Evolutionary conservation across 2,113 vertebrate species (phyloP), one percentile per base, ranked within the genome.

Genomic region (Sander lucioperca): DNA sequence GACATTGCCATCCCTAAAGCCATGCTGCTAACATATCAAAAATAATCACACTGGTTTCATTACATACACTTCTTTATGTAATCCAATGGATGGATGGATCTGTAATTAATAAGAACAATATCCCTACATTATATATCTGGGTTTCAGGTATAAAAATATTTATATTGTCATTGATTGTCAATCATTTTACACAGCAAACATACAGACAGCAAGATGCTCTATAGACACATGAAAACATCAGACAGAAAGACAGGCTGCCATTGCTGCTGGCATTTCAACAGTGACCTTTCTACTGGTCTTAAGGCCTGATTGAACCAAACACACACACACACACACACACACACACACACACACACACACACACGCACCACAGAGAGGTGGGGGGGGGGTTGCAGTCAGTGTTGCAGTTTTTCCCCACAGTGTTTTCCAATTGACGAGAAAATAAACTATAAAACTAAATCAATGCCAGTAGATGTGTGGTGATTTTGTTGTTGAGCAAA

Each of bases 231-330:
- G 48, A 21, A 82, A 59, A 82, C 66, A 33, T 78, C 64, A 59
- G 56, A 56, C 25, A 45, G 25, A 51, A 6, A 74, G 64, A 77
- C 33, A 54, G 64, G 30, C 59, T 59, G 63, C 57, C 30, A 12
- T n/a, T n/a, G 50, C 73, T 57, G 66, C 66, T 86, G 86, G 59
- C 78, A 88, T 88, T 88, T 90, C 74, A 83, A 27, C 69, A 82
- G 15, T 86, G 86, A 90, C 86, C 88, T 88, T 88, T 90, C 71
- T 66, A 10, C 36, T 62, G 67, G 53, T 66, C 62, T 72, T 63
- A 70, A 83, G 50, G 65, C 64, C 59, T 63, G 64, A 71, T 10
- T 47, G 65, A 66, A 56, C 53, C 51, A 11, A 11, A 76, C 72
- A 74, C 64, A 70, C 54, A 79, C 14, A 72, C 64, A 81, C 50